Evolutionary conservation across 2,797 vertebrate genomes (phyloP).

Genomic region (Pangasius macronema): DNA sequence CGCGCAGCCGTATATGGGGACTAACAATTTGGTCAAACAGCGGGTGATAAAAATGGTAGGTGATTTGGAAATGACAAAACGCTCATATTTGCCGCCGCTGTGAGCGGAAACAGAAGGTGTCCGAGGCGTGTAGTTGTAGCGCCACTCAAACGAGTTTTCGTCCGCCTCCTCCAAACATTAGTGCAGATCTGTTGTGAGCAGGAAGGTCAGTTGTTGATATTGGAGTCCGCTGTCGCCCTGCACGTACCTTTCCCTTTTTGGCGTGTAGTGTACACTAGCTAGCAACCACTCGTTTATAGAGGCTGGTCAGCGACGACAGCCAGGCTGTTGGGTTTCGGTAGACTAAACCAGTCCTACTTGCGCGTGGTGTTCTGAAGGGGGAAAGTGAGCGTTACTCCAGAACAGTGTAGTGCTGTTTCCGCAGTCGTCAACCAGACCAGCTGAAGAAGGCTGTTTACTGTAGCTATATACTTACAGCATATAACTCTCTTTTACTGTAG

Average conservation of each 20-base stretch:
- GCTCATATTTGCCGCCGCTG: conserved; percentile 39
- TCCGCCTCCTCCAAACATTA: conserved; percentile 57
- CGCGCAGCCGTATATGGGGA: conserved; percentile 77
- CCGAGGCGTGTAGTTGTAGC: conserved; percentile 18
- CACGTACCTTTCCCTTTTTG: conserved; percentile 80
- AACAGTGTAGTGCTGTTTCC: background rate
- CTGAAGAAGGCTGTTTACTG: background rate
- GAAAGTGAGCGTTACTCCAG: background rate
- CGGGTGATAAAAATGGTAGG: conserved; percentile 93
- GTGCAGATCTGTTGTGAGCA: conserved; percentile 64
- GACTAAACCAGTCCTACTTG: conserved; percentile 10
- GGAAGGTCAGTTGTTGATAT: conserved; percentile 84
- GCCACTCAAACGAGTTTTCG: conserved; percentile 41
- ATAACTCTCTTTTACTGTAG: background rate
- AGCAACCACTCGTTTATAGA: conserved; percentile 20
- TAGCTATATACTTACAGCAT: background rate
- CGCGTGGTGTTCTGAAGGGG: background rate
- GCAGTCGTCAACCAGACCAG: conserved; percentile 4
- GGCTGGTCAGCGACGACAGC: background rate
- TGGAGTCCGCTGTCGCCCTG: conserved; percentile 72
- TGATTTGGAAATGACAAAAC: conserved; percentile 73
- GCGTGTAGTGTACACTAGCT: conserved; percentile 40
- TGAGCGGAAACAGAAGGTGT: conserved; percentile 34
- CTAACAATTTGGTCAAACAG: conserved; percentile 85
- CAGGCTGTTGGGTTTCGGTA: background rate